Evolutionary conservation across 2,113 vertebrate genomes (phyloP).

Genomic region (Calonectris borealis): DNA sequence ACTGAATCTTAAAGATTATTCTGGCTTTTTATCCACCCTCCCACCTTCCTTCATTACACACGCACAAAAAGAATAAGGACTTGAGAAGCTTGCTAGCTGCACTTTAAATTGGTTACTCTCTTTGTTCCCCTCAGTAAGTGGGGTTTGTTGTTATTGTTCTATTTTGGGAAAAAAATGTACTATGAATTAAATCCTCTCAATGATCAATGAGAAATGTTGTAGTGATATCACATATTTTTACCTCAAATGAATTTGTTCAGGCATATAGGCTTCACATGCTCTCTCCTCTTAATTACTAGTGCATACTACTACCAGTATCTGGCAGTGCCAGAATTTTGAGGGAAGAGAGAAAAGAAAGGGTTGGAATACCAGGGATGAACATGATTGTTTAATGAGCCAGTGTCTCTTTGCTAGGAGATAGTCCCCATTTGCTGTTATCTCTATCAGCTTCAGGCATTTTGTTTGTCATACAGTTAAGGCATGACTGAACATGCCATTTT

Average conservation of each 20-base stretch:
- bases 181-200: not conserved
- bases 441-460: slow-evolving; percentile 19
- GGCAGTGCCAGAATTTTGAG: slow-evolving; percentile 1
- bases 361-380: slow-evolving; percentile 25
- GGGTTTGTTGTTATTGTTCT: not conserved
- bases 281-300: not conserved
- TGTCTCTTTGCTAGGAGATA: not conserved
- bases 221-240: not conserved
- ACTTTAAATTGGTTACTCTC: not conserved
- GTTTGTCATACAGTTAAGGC: slow-evolving; percentile 16
- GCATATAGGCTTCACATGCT: not conserved
- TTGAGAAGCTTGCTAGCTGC: not conserved
- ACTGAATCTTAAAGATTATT: not conserved
- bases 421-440: slow-evolving; percentile 16
- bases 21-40: not conserved
- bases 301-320: not conserved
- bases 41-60: not conserved
- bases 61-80: not conserved
- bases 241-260: not conserved
- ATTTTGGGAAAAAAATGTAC: not conserved
- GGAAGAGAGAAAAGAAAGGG: not conserved
- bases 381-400: not conserved
- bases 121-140: not conserved
- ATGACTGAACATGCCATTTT: slow-evolving; percentile 32
- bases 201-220: not conserved